A percentile compares a stretch with the other conserved stretches of the same genome.
Conservation (phyloP, 2,797 vertebrate species). For the Betta splendens region DNA sequence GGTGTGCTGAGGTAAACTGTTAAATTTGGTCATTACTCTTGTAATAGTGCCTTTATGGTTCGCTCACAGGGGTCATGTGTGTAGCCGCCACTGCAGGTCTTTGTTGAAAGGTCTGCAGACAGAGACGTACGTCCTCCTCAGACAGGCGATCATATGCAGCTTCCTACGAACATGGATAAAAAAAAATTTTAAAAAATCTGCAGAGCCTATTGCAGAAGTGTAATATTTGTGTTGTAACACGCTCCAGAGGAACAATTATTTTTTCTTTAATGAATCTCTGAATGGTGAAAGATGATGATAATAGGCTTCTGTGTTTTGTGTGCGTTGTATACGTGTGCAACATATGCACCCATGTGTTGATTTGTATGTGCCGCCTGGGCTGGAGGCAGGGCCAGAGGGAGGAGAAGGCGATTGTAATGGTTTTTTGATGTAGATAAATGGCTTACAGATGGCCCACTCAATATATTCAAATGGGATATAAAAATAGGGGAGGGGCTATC, state of each 20-base stretch:
- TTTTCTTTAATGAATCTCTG: not conserved
- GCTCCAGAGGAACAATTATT: not conserved
- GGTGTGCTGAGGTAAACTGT: slow-evolving; percentile 92
- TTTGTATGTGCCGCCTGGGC: slow-evolving; percentile 53
- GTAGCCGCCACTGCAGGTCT: slow-evolving; percentile 51
- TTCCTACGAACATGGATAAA: slow-evolving; percentile 67
- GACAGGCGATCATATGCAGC: slow-evolving; percentile 82
- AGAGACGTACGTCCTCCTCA: slow-evolving; percentile 78
- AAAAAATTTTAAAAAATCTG: slow-evolving; percentile 32
- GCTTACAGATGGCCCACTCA: slow-evolving; percentile 85
- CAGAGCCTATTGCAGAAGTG: slow-evolving; percentile 27
- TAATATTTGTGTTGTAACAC: not conserved
- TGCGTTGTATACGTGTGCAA: slow-evolving; percentile 31
- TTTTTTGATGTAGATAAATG: slow-evolving; percentile 85
- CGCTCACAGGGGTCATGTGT: slow-evolving; percentile 66
- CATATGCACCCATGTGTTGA: slow-evolving; percentile 64
- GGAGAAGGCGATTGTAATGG: slow-evolving; percentile 69
- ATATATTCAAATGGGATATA: slow-evolving; percentile 83
- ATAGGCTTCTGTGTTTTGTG: slow-evolving; percentile 7
- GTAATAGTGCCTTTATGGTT: slow-evolving; percentile 83
- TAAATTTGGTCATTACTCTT: slow-evolving; percentile 97
- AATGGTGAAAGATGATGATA: slow-evolving; percentile 6
- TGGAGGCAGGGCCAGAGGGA: slow-evolving; percentile 60
- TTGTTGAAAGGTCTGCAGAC: slow-evolving; percentile 58
- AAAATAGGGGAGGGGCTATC: slow-evolving; percentile 67